Evolutionary conservation across 2,113 vertebrate genomes (phyloP), one percentile per base, ranked within the genome.

Genomic region (Carassius carassius): DNA sequence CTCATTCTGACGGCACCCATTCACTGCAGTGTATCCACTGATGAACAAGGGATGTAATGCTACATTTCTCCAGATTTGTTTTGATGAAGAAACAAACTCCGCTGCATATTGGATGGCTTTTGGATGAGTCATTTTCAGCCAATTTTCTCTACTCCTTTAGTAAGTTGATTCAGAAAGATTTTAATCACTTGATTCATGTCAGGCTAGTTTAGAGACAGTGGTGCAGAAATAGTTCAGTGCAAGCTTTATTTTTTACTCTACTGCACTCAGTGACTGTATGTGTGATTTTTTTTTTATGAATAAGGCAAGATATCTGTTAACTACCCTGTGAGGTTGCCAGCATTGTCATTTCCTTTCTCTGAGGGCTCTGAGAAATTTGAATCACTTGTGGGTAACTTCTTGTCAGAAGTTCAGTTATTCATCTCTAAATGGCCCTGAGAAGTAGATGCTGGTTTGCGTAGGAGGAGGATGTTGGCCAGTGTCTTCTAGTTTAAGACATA

Each of bases 381-480:
- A 47, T 80, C 37, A 29, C 56, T 65, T 65, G 60, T 65, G 58
- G n/a, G 78, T 79, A 63, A 47, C 37, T 44, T 63, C 78, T 80
- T 65, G 7, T 25, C 11, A 63, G 37, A 23, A 62, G 21, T 47
- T 65, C 4, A 65, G 78, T 41, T 44, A 14, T 65, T 47, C 37
- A 17, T 80, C 9, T 78, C 13, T 44, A 37, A 65, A 47, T 41
- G 11, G 23, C 21, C 60, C 21, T 49, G 14, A 0, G 44, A 49
- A 19, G 41, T 65, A 44, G 23, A 80, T 3, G 17, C 3, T 62
- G 21, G 77, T 60, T 80, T 78, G 35, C 12, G 32, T 6, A 16
- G 76, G 35, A 78, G 35, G 21, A 78, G 35, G 21, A 62, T 62
- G 76, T 13, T 78, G 35, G 21, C 12, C 76, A 44, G 5, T 60